A percentile compares a stretch with the other conserved stretches of the same genome.
Evolutionary conservation across 1,140 invertebrate genomes (phyloP).

Genomic region (Tribolium castaneum): DNA sequence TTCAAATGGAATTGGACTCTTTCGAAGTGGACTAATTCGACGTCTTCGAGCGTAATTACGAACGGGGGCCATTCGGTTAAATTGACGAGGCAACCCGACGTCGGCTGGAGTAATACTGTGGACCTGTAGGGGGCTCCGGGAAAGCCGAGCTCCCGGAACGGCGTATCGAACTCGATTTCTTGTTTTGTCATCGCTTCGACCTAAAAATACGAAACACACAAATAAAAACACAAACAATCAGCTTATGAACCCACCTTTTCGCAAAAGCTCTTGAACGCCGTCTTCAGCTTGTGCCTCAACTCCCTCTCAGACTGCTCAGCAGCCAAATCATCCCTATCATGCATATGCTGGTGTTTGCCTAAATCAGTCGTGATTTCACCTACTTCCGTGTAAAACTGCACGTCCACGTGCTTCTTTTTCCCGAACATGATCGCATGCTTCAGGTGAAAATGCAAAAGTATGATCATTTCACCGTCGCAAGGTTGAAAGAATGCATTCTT

Average conservation of each 20-base stretch:
- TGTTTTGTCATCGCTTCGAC: conserved; percentile 96
- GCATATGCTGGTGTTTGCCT: conserved; percentile 99
- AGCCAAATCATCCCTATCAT: conserved; percentile 97
- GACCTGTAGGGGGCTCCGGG: conserved; percentile 97
- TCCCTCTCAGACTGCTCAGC: conserved; percentile 99
- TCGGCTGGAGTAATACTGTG: conserved; percentile 96
- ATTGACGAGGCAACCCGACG: conserved; percentile 96
- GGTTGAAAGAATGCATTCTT: conserved; percentile 99
- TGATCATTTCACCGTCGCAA: conserved; percentile 99
- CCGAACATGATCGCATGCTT: conserved; percentile 99
- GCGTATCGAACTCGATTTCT: conserved; percentile 98
- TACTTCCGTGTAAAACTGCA: conserved; percentile 99
- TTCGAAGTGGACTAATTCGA: conserved; percentile 99
- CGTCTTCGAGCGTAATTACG: conserved; percentile 97
- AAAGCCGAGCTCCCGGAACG: conserved; percentile 97
- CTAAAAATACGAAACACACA: conserved; percentile 57
- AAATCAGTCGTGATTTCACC: conserved; percentile 99
- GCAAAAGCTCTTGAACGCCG: conserved; percentile 98
- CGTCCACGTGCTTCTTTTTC: conserved; percentile 99
- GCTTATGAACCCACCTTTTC: conserved; percentile 76
- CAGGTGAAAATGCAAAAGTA: conserved; percentile 97
- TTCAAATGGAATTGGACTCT: conserved; percentile 98
- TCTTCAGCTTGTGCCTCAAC: conserved; percentile 94
- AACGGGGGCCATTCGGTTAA: conserved; percentile 99
- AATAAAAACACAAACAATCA: not conserved